Percentiles rank a stretch among this genome's conserved stretches.
Evolutionary conservation across 2,113 vertebrate genomes (phyloP).

Genomic region (Seriola aureovittata): DNA sequence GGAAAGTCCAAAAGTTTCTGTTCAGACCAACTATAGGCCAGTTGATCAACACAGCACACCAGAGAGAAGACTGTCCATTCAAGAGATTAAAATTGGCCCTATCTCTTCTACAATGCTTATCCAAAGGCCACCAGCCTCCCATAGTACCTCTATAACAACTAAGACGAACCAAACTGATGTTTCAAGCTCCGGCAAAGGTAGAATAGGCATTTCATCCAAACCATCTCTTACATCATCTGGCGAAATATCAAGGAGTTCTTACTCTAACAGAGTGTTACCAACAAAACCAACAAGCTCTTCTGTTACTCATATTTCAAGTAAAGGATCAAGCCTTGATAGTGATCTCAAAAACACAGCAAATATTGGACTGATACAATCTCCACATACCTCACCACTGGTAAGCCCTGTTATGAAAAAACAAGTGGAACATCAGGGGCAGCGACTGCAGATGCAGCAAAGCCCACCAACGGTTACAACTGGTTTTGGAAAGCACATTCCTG

Average conservation of each 20-base stretch:
- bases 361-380: not conserved
- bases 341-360: conserved; percentile 23
- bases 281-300: conserved; percentile 19
- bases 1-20: conserved; percentile 2
- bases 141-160: not conserved
- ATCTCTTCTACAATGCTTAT: conserved; percentile 13
- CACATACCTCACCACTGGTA: not conserved
- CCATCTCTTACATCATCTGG: conserved; percentile 15
- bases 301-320: not conserved
- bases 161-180: conserved; percentile 54
- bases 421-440: conserved; percentile 7
- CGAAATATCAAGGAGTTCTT: conserved; percentile 32
- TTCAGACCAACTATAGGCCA: conserved; percentile 14
- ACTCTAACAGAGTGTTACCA: not conserved
- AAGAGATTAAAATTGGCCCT: conserved; percentile 20
- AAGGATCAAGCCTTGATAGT: conserved; percentile 2
- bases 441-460: conserved; percentile 20
- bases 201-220: conserved; percentile 71
- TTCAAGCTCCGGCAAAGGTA: conserved; percentile 77
- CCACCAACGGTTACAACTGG: not conserved
- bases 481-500: conserved; percentile 15
- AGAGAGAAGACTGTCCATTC: conserved; percentile 39
- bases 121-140: conserved; percentile 23
- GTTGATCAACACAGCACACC: conserved; percentile 35
- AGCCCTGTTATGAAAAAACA: conserved; percentile 44